Base-by-base conservation (phyloP, 2,113 vertebrate species). In the Toxotes chatareus region DNA sequence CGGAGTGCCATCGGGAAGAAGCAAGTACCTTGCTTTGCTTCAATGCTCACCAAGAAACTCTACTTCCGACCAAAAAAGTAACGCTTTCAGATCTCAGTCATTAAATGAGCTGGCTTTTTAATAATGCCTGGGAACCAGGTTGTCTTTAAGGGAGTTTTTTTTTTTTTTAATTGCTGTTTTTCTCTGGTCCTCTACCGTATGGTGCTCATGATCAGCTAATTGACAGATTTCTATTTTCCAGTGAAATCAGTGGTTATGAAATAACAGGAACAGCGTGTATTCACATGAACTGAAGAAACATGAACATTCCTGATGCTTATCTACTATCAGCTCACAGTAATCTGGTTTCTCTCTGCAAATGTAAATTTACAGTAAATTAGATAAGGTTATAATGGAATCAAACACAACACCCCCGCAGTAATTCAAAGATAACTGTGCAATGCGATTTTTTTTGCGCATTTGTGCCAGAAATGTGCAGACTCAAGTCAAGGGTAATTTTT, bases 21-120 rank as follows among this genome's bases (percentile, higher is more conserved):
- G 79, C 98, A 99, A 91, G 95, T 99, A 2, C 97, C 98, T 21
- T 99, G 97, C 88, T 99, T 99, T 84, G 95, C 96, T 8, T 99
- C 98, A 0, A 99, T 99, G 98, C 92, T 99, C 69, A 99, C 98
- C 17, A 99, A 97, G 92, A 99, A 98, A 87, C 88, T 99, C 12
- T 96, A 96, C 90, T 97, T 99, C 81, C 84, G 88, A 71, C 92
- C 95, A 14, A 99, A 97, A 84, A 84, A 90, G 61, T 86, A 89
- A 71, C 73, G 6, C 10, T 8, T 17, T 46, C n/a, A 13, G 8
- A 61, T 32, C 14, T 40, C 17, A 42, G 27, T 42, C 10, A 23
- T 17, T 46, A 14, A 72, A 71, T 31, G 5, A 85, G 69, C 2
- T 32, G 57, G 13, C 79, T 82, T 85, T 63, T 60, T 14, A 34